Evolutionary conservation across 2,113 vertebrate genomes (phyloP).

Genomic region (Pyxicephalus adspersus): DNA sequence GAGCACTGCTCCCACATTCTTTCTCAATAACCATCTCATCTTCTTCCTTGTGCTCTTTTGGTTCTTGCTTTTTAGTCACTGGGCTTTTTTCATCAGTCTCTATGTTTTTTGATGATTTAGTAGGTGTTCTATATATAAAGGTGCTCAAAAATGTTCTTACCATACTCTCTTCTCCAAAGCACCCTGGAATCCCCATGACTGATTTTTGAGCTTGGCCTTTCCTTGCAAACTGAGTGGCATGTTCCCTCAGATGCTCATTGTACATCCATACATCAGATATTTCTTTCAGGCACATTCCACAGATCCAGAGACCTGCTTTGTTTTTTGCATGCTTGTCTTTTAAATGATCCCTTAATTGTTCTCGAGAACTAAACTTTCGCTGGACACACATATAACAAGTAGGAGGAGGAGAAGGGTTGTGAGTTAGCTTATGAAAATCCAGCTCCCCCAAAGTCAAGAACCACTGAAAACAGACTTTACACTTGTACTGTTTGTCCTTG

Average conservation of each 20-base stretch:
- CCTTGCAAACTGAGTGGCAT: conserved; percentile 90
- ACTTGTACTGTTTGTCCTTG: conserved; percentile 90
- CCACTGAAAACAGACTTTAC: conserved; percentile 95
- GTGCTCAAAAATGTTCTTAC: conserved; percentile 86
- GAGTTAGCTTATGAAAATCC: conserved; percentile 93
- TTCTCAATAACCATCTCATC: conserved; percentile 61
- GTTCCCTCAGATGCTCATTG: conserved; percentile 93
- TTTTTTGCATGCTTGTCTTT: conserved; percentile 91
- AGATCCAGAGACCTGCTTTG: conserved; percentile 90
- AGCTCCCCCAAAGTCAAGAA: conserved; percentile 89
- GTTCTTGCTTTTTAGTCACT: conserved; percentile 62
- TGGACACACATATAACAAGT: conserved; percentile 99
- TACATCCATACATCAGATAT: conserved; percentile 97
- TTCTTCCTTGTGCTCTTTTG: conserved; percentile 57
- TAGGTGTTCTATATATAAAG: conserved; percentile 79
- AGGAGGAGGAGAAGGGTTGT: conserved; percentile 91
- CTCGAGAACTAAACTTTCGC: conserved; percentile 92
- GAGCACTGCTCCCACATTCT: conserved; percentile 66
- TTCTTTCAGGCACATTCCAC: conserved; percentile 96
- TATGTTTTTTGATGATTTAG: conserved; percentile 67
- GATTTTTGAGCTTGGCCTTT: conserved; percentile 85
- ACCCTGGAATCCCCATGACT: conserved; percentile 76
- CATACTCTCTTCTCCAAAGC: conserved; percentile 76
- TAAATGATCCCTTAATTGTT: conserved; percentile 91
- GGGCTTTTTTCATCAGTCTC: conserved; percentile 62